Evolutionary conservation across 2,888 invertebrate genomes (phyloP).

Genomic region (Osedax frankpressi): DNA sequence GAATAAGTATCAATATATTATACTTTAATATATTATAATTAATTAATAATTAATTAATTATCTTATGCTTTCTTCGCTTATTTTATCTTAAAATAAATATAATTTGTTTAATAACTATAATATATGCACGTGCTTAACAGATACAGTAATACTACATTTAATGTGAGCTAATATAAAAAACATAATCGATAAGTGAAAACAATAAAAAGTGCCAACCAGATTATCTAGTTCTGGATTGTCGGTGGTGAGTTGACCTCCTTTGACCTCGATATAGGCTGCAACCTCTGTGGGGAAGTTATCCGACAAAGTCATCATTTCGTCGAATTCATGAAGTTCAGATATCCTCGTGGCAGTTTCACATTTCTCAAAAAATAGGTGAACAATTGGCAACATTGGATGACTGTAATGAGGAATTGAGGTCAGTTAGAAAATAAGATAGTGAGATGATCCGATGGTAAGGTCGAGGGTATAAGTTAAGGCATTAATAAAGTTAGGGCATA

Average conservation of each 20-base stretch:
- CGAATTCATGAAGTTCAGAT: constrained; percentile 38
- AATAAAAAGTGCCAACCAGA: constrained; percentile 34
- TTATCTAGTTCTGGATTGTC: constrained; percentile 51
- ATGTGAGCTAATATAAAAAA: neutral
- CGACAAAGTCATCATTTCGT: constrained; percentile 38
- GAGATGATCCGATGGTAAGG: no score
- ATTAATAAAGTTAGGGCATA: no score
- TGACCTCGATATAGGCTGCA: constrained; percentile 55
- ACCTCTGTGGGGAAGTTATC: constrained; percentile 38
- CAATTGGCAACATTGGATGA: constrained; percentile 43
- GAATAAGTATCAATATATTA: no score
- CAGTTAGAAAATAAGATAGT: no score
- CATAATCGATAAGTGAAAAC: neutral
- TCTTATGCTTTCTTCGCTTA: no score
- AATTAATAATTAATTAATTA: no score
- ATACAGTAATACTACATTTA: neutral
- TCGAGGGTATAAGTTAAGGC: no score
- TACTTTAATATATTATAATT: no score
- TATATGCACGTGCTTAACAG: neutral
- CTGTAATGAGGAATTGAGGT: constrained; percentile 43
- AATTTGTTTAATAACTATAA: neutral
- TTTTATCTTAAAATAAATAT: neutral
- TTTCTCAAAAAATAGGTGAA: constrained; percentile 44
- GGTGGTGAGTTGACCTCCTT: constrained; percentile 73
- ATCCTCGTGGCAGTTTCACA: constrained; percentile 43